Evolutionary conservation across 2,113 vertebrate species (phyloP), one percentile per base, ranked within the genome.

Genomic region (Silurus asotus): DNA sequence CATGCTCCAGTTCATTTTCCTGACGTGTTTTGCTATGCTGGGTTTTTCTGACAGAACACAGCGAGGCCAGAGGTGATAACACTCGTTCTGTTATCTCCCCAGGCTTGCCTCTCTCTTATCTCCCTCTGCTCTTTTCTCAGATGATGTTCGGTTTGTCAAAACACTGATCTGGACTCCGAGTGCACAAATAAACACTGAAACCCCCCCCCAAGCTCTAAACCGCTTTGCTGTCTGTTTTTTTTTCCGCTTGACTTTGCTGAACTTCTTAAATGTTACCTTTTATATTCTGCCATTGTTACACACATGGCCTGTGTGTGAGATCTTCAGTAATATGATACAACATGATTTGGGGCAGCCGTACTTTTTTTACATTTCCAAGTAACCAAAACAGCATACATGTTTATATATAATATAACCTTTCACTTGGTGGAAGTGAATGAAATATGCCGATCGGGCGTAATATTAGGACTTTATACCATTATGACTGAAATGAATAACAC

Each of bases 71-170:
- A 80, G 77, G 77, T 80, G 77, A 80, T 6, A 61, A 80, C 28
- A 10, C 55, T 79, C 1, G 17, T 23, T 37, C 77, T 61, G 28
- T 80, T 80, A 80, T 80, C 77, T 78, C 76, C 58, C 55, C 55
- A 78, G 76, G n/a, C 15, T 55, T 15, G 23, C 53, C 58, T 58
- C 25, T 5, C 15, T 58, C 55, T 78, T 58, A 78, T 58, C 75
- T 78, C 51, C 2, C 2, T 49, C 75, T 8, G 0, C n/a, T 56
- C 55, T 5, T 9, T 80, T 59, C 77, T 61, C 56, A 80, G 28
- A 79, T 55, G 10, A 70, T 13, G 48, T 51, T 19, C 48, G 11
- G n/a, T 28, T 79, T 10, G 17, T 6, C 11, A 58, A 78, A 78
- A 56, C 70, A 74, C 67, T 11, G 70, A 76, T 80, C 25, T 61